Percentiles rank a stretch among this genome's conserved stretches.
These are phyloP conservation scores for Vulpes vulpes DNA, from an alignment of 2,113 vertebrate species.

Conservation along the genomic window DNA sequence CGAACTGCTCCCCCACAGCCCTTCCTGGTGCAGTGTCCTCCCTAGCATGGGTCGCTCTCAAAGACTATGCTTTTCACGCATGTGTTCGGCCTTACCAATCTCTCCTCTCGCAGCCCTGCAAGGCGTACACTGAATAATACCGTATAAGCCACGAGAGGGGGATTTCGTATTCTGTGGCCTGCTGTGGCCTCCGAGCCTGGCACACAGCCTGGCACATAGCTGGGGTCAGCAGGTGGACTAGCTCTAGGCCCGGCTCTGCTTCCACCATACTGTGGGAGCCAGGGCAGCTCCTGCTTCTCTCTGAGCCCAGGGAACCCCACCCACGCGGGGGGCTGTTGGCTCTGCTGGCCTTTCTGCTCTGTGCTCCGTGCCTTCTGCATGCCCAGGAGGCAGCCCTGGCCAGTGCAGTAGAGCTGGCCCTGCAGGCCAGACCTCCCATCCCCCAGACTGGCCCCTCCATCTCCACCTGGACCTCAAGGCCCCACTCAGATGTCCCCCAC, in stretches of 20 bases:
- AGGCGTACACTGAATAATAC: background rate
- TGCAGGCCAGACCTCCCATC: background rate
- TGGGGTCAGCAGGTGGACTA: too few relatives aligned
- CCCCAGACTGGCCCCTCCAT: background rate
- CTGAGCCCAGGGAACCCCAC: background rate
- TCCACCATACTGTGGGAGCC: background rate
- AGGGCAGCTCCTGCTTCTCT: background rate
- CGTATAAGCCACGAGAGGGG: background rate
- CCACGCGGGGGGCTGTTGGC: background rate
- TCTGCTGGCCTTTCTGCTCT: background rate
- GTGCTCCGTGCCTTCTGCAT: background rate
- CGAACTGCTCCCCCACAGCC: background rate
- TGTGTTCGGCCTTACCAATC: background rate
- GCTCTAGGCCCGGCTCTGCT: background rate
- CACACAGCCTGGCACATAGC: background rate
- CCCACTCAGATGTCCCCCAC: background rate
- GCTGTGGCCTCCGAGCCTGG: background rate
- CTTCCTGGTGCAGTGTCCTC: background rate
- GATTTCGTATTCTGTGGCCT: background rate
- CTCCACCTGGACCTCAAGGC: fast-evolving
- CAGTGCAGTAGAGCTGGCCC: background rate
- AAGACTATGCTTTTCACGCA: background rate
- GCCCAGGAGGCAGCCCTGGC: background rate
- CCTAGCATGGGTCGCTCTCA: background rate
- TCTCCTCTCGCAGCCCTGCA: background rate